Conservation (phyloP, 2,888 invertebrate species). For the Junonia oenone region DNA sequence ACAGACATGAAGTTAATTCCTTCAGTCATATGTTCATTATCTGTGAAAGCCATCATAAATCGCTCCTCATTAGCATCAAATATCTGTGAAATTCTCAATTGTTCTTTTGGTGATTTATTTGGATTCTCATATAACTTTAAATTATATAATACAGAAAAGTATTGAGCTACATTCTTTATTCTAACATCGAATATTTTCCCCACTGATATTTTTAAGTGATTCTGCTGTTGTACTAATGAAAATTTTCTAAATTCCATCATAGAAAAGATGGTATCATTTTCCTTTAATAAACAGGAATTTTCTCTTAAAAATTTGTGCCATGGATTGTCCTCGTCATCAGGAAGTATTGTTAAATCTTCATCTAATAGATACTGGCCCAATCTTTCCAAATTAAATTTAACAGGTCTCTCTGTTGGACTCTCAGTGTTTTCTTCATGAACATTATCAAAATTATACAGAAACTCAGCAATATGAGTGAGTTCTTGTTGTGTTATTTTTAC, state of each 20-base stretch:
- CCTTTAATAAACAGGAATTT: constrained; percentile 85
- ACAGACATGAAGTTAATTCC: no score
- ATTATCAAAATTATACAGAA: constrained; percentile 90
- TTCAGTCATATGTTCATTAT: constrained; percentile 52
- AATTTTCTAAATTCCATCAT: constrained; percentile 86
- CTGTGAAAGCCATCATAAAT: constrained; percentile 73
- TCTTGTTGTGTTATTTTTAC: constrained; percentile 93
- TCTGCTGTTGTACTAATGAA: constrained; percentile 91
- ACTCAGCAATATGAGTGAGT: constrained; percentile 93
- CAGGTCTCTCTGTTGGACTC: constrained; percentile 58
- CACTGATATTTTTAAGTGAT: constrained; percentile 82
- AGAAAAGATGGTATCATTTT: constrained; percentile 84
- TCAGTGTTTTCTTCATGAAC: constrained; percentile 52
- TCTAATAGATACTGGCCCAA: constrained; percentile 94
- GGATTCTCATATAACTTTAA: constrained; percentile 69
- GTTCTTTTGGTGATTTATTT: constrained; percentile 40
- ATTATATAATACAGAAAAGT: constrained; percentile 78
- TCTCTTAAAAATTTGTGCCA: constrained; percentile 88
- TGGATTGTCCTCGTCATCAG: constrained; percentile 85
- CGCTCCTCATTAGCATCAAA: constrained; percentile 68
- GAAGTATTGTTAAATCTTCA: constrained; percentile 83
- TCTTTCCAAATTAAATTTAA: constrained; percentile 90
- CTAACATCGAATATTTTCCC: constrained; percentile 84
- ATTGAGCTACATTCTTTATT: constrained; percentile 81
- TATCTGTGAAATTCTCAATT: constrained; percentile 68